A percentile compares a stretch with the other conserved stretches of the same genome.
phyloP scores from a whole-genome alignment of 1,140 invertebrate genomes.

The Lordiphosa clarofinis region DNA sequence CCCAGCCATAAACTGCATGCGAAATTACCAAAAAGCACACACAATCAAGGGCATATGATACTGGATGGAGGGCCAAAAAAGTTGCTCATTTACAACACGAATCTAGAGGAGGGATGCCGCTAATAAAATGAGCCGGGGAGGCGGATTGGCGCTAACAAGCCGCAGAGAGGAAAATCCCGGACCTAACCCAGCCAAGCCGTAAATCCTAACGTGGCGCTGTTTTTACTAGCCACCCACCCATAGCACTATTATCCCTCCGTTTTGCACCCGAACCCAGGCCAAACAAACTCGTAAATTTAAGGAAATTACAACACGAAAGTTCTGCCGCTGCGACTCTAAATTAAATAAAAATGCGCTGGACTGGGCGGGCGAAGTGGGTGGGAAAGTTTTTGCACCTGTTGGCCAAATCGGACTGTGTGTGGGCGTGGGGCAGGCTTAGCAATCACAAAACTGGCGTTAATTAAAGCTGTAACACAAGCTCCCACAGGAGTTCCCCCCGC shows the following conservation, averaged over 20 bases:
- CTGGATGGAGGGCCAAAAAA: background rate
- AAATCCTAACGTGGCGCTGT: conserved; percentile 50
- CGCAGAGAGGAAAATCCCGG: conserved; percentile 26
- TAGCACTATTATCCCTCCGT: background rate
- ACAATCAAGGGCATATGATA: conserved; percentile 15
- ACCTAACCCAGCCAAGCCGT: conserved; percentile 39
- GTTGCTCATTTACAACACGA: conserved; percentile 29
- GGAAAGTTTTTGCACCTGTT: conserved; percentile 65
- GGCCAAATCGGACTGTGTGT: conserved; percentile 22
- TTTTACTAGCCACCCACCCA: conserved; percentile 15
- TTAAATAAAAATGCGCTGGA: conserved; percentile 63
- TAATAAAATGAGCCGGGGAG: conserved; percentile 63
- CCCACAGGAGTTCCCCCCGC: conserved; percentile 27
- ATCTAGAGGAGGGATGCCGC: conserved; percentile 38
- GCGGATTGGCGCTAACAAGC: conserved; percentile 18
- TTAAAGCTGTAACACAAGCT: conserved; percentile 65
- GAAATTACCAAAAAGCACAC: conserved; percentile 65
- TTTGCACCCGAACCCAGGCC: conserved; percentile 30
- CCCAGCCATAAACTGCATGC: conserved; percentile 70
- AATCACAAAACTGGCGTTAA: conserved; percentile 67
- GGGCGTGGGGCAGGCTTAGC: conserved; percentile 6
- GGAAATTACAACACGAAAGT: conserved; percentile 75
- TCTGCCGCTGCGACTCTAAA: conserved; percentile 59
- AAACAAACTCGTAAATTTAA: conserved; percentile 70
- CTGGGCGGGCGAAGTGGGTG: conserved; percentile 18